These are phyloP conservation scores for Aphelinus certus DNA, from an alignment of 1,140 invertebrate species.

Conservation along the genomic window DNA sequence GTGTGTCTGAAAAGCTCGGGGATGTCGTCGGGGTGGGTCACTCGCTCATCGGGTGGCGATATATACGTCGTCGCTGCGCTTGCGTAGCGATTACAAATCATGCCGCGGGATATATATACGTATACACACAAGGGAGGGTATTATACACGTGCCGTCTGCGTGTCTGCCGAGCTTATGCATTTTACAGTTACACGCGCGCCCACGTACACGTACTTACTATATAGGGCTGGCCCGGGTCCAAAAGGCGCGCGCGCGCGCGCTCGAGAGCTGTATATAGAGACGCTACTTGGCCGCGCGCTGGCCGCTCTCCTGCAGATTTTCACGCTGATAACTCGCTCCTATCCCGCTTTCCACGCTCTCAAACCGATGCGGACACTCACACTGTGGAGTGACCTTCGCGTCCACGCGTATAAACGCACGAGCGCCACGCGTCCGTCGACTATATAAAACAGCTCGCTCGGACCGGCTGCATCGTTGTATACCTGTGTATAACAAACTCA, in stretches of 20 bases:
- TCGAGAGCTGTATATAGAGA: not conserved
- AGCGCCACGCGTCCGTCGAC: not conserved
- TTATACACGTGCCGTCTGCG: no score
- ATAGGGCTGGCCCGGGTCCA: no score
- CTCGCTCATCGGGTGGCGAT: no score
- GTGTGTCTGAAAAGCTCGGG: no score
- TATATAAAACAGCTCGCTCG: conserved; percentile 21
- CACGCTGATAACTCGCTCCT: not conserved
- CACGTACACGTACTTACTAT: no score
- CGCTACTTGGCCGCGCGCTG: not conserved
- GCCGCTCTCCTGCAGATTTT: not conserved
- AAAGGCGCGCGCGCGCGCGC: no score
- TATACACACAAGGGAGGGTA: no score
- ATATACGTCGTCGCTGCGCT: not conserved
- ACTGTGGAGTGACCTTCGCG: no score
- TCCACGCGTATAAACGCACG: not conserved
- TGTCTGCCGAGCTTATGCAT: no score
- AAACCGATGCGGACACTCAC: not conserved
- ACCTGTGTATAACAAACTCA: conserved; percentile 14
- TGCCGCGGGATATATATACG: not conserved
- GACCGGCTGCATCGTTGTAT: not conserved
- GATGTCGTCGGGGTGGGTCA: no score
- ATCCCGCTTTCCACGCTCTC: conserved; percentile 23
- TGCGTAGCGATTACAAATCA: not conserved
- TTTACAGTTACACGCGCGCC: no score